Percentiles rank a stretch among this genome's conserved stretches.
phyloP scores from a whole-genome alignment of 2,113 vertebrate genomes.

The Paralichthys olivaceus region DNA sequence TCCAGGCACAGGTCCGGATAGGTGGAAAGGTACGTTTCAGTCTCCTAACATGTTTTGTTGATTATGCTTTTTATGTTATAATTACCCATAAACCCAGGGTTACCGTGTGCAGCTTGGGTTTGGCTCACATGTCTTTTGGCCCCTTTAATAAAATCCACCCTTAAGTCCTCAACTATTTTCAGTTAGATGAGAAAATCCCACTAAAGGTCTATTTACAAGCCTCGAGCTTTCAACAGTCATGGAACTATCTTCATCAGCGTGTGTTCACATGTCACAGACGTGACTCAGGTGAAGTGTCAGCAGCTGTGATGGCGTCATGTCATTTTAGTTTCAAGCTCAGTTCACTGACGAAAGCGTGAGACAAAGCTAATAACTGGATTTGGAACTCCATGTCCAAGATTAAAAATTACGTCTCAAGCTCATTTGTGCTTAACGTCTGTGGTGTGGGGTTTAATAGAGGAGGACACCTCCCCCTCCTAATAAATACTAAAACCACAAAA shows the following conservation, averaged over 20 bases:
- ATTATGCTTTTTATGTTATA: no score
- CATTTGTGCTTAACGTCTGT: background rate
- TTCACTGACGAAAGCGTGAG: background rate
- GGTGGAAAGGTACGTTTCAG: slow-evolving; percentile 91
- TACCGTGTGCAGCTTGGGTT: no score
- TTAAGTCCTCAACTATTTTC: no score
- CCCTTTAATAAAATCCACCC: background rate
- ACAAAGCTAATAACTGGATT: background rate
- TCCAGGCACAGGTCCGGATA: slow-evolving; percentile 99
- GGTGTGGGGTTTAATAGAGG: background rate
- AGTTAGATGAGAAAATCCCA: no score
- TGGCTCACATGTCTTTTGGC: no score
- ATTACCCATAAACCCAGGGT: no score
- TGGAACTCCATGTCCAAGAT: background rate
- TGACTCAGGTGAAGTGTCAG: background rate
- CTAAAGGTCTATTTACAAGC: no score
- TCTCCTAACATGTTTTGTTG: background rate
- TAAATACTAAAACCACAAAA: background rate
- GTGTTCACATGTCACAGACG: background rate
- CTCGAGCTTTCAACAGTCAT: background rate
- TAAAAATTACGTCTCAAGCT: no score
- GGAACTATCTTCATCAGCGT: background rate
- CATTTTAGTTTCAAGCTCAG: background rate
- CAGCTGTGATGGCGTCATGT: background rate
- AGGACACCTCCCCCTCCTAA: background rate